Conservation (phyloP, 2,888 invertebrate species). For the Harpagoxenus sublaevis region DNA sequence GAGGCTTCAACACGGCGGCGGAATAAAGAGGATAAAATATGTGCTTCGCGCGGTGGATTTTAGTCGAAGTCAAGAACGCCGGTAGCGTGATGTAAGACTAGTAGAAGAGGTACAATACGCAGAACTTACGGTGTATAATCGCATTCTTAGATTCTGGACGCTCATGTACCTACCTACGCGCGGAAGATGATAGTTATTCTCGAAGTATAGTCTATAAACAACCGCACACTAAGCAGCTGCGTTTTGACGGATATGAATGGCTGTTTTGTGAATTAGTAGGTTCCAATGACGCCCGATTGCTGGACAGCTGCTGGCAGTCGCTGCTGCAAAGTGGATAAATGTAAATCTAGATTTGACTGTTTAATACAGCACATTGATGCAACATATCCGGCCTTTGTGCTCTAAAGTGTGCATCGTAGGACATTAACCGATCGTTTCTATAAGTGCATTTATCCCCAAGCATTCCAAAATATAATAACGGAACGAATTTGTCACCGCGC, state of each 20-base stretch:
- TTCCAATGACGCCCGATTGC: conserved; percentile 61
- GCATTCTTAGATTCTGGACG: conserved; percentile 25
- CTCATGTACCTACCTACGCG: background rate
- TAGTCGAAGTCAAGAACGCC: conserved; percentile 54
- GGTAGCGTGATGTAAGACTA: background rate
- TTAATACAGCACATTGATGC: conserved; percentile 1
- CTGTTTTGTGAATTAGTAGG: conserved; percentile 63
- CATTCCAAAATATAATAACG: background rate
- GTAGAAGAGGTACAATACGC: background rate
- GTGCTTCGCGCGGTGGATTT: conserved; percentile 50
- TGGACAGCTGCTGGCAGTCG: conserved; percentile 40
- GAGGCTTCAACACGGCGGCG: conserved; percentile 20
- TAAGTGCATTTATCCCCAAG: background rate
- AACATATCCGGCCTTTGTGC: conserved; percentile 9
- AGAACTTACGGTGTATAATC: conserved; percentile 14
- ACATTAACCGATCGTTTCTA: conserved; percentile 27
- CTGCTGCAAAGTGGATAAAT: conserved; percentile 50
- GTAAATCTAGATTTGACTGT: conserved; percentile 62
- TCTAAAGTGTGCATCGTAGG: background rate
- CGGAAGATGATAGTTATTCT: conserved; percentile 64
- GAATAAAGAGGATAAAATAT: conserved; percentile 65
- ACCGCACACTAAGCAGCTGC: conserved; percentile 51
- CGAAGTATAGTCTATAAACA: conserved; percentile 58
- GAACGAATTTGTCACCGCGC: conserved; percentile 10
- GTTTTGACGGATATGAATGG: conserved; percentile 69